Evolutionary conservation across 2,888 invertebrate genomes (phyloP).

Genomic region (Meiosimyza decipiens): DNA sequence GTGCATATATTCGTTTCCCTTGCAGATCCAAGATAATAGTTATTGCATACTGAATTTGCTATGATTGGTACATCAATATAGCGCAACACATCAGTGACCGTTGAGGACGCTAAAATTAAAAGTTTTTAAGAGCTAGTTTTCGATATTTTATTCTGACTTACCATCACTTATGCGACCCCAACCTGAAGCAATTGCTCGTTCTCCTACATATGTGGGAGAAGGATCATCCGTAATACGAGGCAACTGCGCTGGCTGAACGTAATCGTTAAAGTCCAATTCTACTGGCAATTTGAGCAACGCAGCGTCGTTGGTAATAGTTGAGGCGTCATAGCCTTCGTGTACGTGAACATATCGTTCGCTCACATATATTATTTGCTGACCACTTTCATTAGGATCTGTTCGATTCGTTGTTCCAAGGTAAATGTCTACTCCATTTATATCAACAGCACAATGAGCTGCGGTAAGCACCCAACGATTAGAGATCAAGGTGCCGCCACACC

Average conservation of each 20-base stretch:
- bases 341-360: slow-evolving; percentile 52
- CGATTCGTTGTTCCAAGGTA: slow-evolving; percentile 1
- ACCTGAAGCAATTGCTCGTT: slow-evolving; percentile 55
- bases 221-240: slow-evolving; percentile 45
- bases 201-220: slow-evolving; percentile 46
- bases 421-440: slow-evolving; percentile 12
- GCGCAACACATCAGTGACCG: slow-evolving; percentile 40
- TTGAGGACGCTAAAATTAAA: background rate
- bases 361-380: slow-evolving; percentile 53
- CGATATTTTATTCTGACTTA: slow-evolving; percentile 38
- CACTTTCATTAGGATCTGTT: slow-evolving; percentile 42
- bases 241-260: slow-evolving; percentile 52
- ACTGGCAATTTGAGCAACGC: slow-evolving; percentile 65
- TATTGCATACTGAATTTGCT: background rate
- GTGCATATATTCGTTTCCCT: slow-evolving; percentile 61
- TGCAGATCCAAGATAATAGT: slow-evolving; percentile 45
- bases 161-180: slow-evolving; percentile 59
- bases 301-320: slow-evolving; percentile 64
- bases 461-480: slow-evolving; percentile 58
- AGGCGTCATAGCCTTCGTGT: slow-evolving; percentile 62
- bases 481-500: slow-evolving; percentile 62
- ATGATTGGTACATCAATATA: slow-evolving; percentile 48
- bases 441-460: slow-evolving; percentile 62
- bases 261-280: slow-evolving; percentile 58
- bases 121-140: background rate